Conservation (phyloP, 2,888 invertebrate species). For the Pheosia gnoma region DNA sequence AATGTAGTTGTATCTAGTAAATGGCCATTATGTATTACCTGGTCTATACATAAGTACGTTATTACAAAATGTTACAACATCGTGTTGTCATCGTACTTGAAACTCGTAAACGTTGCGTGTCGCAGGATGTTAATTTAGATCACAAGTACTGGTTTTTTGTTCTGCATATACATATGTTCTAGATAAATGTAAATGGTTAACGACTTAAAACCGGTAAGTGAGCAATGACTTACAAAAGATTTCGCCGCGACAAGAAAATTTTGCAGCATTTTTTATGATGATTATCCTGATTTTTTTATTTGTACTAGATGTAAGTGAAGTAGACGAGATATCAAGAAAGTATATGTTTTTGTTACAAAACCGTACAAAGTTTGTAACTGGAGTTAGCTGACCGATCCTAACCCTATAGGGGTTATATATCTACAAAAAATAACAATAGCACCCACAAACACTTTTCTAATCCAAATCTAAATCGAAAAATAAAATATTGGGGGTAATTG, state of each 20-base stretch:
- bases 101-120: conserved; percentile 24
- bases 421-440: no score
- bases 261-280: no score
- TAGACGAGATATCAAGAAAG: no score
- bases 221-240: neutral
- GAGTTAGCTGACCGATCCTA: no score
- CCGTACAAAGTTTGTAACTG: no score
- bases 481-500: no score
- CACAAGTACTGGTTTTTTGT: conserved; percentile 24
- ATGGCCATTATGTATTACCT: conserved; percentile 8
- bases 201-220: neutral
- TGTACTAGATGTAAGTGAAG: no score
- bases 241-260: neutral
- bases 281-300: no score
- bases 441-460: no score
- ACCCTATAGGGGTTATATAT: no score
- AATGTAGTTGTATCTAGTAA: neutral
- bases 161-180: conserved; percentile 24
- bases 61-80: conserved; percentile 17
- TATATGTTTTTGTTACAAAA: no score
- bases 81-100: conserved; percentile 24
- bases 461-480: no score
- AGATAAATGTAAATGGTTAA: conserved; percentile 16
- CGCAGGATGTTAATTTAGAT: conserved; percentile 30
- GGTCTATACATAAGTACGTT: neutral